A percentile compares a stretch with the other conserved stretches of the same genome.
These are phyloP conservation scores for Vanessa atalanta DNA, from an alignment of 1,140 invertebrate genomes.

Conservation along the genomic window DNA sequence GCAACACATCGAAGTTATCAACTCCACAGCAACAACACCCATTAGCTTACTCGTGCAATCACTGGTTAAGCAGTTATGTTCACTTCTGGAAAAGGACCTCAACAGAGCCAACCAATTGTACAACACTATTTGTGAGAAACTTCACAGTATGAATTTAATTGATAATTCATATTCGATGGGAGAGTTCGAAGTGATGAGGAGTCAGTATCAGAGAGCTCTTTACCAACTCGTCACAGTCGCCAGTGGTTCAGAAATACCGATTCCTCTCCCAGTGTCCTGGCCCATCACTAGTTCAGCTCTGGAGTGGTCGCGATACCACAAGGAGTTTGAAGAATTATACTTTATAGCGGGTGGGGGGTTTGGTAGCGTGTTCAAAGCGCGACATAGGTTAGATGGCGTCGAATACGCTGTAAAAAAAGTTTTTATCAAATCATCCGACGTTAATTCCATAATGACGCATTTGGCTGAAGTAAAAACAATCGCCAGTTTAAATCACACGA, in stretches of 20 bases:
- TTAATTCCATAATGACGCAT: slow-evolving; percentile 83
- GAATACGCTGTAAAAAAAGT: slow-evolving; percentile 93
- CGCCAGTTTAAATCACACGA: slow-evolving; percentile 88
- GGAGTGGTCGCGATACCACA: slow-evolving; percentile 85
- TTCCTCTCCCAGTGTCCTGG: slow-evolving; percentile 72
- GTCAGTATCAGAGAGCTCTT: slow-evolving; percentile 83
- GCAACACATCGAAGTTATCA: slow-evolving; percentile 66
- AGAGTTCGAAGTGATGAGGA: slow-evolving; percentile 84
- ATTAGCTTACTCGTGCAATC: slow-evolving; percentile 84
- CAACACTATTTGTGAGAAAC: slow-evolving; percentile 83
- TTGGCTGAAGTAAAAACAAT: slow-evolving; percentile 90
- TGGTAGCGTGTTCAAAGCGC: slow-evolving; percentile 82
- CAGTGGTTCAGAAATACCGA: slow-evolving; percentile 77
- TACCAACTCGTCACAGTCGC: slow-evolving; percentile 82
- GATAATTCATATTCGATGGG: slow-evolving; percentile 84
- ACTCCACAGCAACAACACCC: slow-evolving; percentile 72
- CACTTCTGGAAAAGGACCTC: slow-evolving; percentile 82
- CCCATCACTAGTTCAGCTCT: slow-evolving; percentile 67
- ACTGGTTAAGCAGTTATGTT: slow-evolving; percentile 83
- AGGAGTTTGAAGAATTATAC: slow-evolving; percentile 87
- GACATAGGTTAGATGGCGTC: slow-evolving; percentile 87
- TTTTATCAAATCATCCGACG: slow-evolving; percentile 82
- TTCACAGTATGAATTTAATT: slow-evolving; percentile 84
- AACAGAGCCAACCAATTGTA: slow-evolving; percentile 82
- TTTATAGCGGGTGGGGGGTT: slow-evolving; percentile 90